A percentile compares a stretch with the other conserved stretches of the same genome.
Evolutionary conservation across 2,113 vertebrate species (phyloP).

Genomic region (Leptodactylus fuscus): DNA sequence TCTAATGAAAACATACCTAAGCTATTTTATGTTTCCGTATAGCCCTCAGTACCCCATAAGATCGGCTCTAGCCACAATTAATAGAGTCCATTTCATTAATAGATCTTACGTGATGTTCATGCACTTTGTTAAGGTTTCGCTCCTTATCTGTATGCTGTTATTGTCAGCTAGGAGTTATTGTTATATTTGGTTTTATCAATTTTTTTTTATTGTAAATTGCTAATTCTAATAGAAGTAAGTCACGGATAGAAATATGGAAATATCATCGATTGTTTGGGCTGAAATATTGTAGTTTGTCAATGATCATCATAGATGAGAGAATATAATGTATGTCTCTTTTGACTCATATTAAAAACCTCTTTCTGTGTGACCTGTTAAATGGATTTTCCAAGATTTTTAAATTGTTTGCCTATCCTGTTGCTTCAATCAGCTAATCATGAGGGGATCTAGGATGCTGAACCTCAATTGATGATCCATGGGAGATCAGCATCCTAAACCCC

Average conservation of each 20-base stretch:
- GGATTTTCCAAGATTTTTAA: no score
- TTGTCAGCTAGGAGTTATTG: not conserved
- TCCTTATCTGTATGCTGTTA: not conserved
- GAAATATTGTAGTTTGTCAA: not conserved
- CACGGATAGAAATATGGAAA: not conserved
- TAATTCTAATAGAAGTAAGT: not conserved
- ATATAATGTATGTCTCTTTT: not conserved
- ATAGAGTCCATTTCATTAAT: not conserved
- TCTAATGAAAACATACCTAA: constrained; percentile 64
- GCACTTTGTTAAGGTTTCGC: not conserved
- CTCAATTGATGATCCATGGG: no score
- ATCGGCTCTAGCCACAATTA: not conserved
- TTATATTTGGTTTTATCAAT: no score
- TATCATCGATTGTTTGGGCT: not conserved
- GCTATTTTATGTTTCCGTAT: constrained; percentile 7
- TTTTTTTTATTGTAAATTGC: no score
- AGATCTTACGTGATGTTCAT: not conserved
- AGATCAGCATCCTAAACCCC: no score
- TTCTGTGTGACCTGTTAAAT: not conserved
- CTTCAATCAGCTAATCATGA: no score
- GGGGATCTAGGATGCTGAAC: no score
- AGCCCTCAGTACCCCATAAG: not conserved
- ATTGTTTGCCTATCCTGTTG: no score
- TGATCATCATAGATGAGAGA: not conserved
- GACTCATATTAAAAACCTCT: not conserved